Conservation (phyloP, 2,888 invertebrate species). For the Nomada lathburiana region DNA sequence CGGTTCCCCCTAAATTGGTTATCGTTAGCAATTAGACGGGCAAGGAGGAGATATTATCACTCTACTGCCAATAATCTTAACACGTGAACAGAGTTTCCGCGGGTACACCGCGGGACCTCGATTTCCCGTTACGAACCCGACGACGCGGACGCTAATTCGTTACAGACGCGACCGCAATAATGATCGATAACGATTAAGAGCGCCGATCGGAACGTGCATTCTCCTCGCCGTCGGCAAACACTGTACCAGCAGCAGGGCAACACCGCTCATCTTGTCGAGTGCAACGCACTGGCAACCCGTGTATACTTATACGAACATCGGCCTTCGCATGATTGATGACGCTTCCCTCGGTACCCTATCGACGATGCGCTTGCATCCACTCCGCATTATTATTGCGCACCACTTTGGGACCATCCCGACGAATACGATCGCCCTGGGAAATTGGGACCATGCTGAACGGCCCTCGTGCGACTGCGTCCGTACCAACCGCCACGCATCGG, state of each 20-base stretch:
- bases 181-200: slow-evolving; percentile 71
- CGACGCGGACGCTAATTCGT: slow-evolving; percentile 37
- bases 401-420: slow-evolving; percentile 43
- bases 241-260: slow-evolving; percentile 47
- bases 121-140: neutral
- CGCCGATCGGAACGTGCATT: slow-evolving; percentile 53
- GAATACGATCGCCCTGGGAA: slow-evolving; percentile 51
- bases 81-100: neutral
- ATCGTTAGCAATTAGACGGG: neutral
- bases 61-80: too few relatives aligned
- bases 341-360: slow-evolving; percentile 62
- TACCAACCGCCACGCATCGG: neutral
- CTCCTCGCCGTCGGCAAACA: slow-evolving; percentile 52
- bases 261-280: slow-evolving; percentile 57
- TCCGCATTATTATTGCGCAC: slow-evolving; percentile 64
- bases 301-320: slow-evolving; percentile 71
- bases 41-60: too few relatives aligned
- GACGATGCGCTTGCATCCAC: slow-evolving; percentile 57
- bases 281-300: slow-evolving; percentile 61
- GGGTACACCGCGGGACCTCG: neutral
- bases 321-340: slow-evolving; percentile 67
- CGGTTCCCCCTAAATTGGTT: too few relatives aligned
- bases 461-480: slow-evolving; percentile 2
- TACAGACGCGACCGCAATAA: slow-evolving; percentile 51
- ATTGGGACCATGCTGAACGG: slow-evolving; percentile 50